Evolutionary conservation across 2,888 invertebrate species (phyloP), one percentile per base, ranked within the genome.

Genomic region (Cephus pygmeus): DNA sequence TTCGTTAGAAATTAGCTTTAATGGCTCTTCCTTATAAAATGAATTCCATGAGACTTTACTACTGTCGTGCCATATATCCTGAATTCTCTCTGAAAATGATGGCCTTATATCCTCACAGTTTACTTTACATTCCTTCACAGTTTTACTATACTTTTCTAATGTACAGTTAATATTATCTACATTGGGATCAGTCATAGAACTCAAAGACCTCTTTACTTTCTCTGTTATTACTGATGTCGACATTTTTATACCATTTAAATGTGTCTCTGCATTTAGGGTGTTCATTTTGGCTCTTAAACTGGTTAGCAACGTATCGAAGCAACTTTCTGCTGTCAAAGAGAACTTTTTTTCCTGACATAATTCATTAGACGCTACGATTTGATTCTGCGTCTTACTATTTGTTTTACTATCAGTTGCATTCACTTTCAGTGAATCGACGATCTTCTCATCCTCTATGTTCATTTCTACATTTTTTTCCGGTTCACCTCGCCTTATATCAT

Each of bases 1-100:
- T 71, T 23, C n/a, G 31, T 36, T 75, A 33, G 74, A 77, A 68
- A 1, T 35, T 34, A 23, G 23, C 56, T 56, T 23, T 56, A 69
- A 73, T 23, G 33, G 77, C 34, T 77, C 23, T 30, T 40, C 69
- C 12, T 35, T 75, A 15, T 77, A 34, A 56, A 77, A 23, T 4
- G 69, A 23, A 12, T 35, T 69, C 80, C 79, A 77, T 4, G 73
- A 75, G n/a, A 31, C 69, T 12, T 75, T 11, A 11, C 68, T 73
- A 36, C 75, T 79, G n/a, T 78, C 75, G 12, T 75, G 81, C 83
- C 83, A 83, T 73, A 83, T 79, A 36, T 80, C 81, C 30, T 82
- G 83, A 73, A 83, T 83, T 77, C 83, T 81, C 69, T 82, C 80
- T 69, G 78, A 69, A 56, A 83, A 83, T 12, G 83, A 82, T 12